Base-by-base conservation (phyloP, 1,140 invertebrate species). In the Drosophila fuyamai region DNA sequence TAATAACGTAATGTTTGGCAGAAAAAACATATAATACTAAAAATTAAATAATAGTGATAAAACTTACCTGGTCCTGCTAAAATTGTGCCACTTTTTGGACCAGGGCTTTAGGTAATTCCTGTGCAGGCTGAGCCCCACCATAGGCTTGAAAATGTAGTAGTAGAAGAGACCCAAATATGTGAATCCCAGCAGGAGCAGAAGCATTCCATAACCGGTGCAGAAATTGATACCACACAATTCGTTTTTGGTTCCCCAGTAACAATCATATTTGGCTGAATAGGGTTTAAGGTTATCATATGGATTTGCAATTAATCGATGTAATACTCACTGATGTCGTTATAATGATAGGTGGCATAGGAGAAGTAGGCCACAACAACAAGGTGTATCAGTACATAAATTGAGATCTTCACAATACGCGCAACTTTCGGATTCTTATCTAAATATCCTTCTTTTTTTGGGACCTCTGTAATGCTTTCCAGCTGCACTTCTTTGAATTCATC, bases 141-240 rank as follows among this genome's bases (percentile, higher is more conserved):
- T 94, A 29, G 93, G 94, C 89, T 96, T 96, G 32, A 96, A 89
- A 5, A 96, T 72, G 14, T 93, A 76, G 71, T 94, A 95, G 86
- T 97, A 97, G 18, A 96, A 84, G 12, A 96, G 50, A 14, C 93
- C 93, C 61, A 94, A 93, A 75, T 96, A 96, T 18, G 94, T 90
- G 32, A 97, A 93, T 18, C 91, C 81, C 1, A 95, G 92, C 0
- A 97, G 77, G 10, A 97, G 93, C 9, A 97, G 90, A 1, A 97
- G 92, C 85, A 97, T 94, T 47, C 96, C 96, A 77, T 96, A 95
- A 1, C 96, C 96, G 56, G 94, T 73, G 77, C 96, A 97, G 76
- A 94, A 96, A 6, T 86, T 88, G 16, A 90, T 85, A 4, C 76
- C 82, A 48, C 92, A 92, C 13, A 76, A 13, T 6, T 60, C 18